A percentile compares a stretch with the other conserved stretches of the same genome.
These are phyloP conservation scores for Karalla daura DNA, from an alignment of 2,797 vertebrate species.

Conservation along the genomic window DNA sequence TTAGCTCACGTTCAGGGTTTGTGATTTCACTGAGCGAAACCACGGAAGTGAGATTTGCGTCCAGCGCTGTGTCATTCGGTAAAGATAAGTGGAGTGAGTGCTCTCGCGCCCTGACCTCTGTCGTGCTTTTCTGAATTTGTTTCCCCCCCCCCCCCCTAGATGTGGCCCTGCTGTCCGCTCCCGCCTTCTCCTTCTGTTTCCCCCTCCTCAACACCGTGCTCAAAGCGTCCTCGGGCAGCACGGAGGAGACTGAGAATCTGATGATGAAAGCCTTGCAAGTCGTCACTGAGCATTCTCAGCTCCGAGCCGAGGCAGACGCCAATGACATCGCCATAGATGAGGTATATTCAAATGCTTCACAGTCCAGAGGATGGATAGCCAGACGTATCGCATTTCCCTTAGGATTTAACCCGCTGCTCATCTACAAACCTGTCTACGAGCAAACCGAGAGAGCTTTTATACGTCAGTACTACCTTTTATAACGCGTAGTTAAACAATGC, in stretches of 20 bases:
- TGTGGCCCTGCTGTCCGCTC: slow-evolving; percentile 75
- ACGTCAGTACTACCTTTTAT: background rate
- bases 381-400: background rate
- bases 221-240: slow-evolving; percentile 84
- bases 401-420: background rate
- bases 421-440: background rate
- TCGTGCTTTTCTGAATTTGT: background rate
- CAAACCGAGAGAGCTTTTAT: background rate
- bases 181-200: slow-evolving; percentile 91
- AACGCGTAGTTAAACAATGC: background rate
- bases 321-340: slow-evolving; percentile 86
- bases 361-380: background rate
- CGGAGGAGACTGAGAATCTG: slow-evolving; percentile 87
- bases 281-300: slow-evolving; percentile 88
- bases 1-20: too few relatives aligned
- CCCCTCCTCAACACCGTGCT: slow-evolving; percentile 92
- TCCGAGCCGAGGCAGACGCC: slow-evolving; percentile 80
- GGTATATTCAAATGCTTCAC: slow-evolving; percentile 68
- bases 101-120: background rate
- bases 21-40: too few relatives aligned
- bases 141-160: slow-evolving; percentile 52
- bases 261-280: slow-evolving; percentile 90
- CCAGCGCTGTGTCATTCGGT: too few relatives aligned
- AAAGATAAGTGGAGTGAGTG: background rate
- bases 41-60: too few relatives aligned